phyloP scores from a whole-genome alignment of 2,888 invertebrate species.

The Philaethria dido region DNA sequence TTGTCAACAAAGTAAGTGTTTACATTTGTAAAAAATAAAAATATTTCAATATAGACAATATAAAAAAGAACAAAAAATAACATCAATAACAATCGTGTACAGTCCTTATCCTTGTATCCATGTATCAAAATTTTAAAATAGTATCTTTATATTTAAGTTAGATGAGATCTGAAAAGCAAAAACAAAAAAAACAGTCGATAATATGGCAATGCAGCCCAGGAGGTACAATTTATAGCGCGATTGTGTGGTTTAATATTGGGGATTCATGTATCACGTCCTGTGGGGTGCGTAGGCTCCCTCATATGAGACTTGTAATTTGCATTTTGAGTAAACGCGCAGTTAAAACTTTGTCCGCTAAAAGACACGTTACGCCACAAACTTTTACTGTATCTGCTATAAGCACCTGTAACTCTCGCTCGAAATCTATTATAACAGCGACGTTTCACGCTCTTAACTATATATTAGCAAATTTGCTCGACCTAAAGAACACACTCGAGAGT shows the following conservation, averaged over 20 bases:
- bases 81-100: no score
- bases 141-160: not conserved
- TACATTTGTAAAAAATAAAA: no score
- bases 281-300: slow-evolving; percentile 26
- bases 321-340: slow-evolving; percentile 78
- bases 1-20: no score
- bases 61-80: no score
- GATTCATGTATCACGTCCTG: slow-evolving; percentile 70
- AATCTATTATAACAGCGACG: not conserved
- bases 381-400: slow-evolving; percentile 24
- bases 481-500: no score
- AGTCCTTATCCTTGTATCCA: no score
- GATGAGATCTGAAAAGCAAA: not conserved
- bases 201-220: slow-evolving; percentile 47
- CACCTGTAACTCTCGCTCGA: slow-evolving; percentile 19
- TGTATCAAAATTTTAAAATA: no score
- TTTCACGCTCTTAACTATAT: not conserved
- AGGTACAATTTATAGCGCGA: slow-evolving; percentile 72
- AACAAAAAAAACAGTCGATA: not conserved
- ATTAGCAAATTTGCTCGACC: not conserved
- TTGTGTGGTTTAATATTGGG: slow-evolving; percentile 80
- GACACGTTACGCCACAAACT: slow-evolving; percentile 45
- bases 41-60: no score
- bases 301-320: slow-evolving; percentile 77
- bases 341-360: slow-evolving; percentile 73